These are phyloP conservation scores for Steinernema khuongi DNA, from an alignment of 1,140 invertebrate genomes.

Conservation along the genomic window DNA sequence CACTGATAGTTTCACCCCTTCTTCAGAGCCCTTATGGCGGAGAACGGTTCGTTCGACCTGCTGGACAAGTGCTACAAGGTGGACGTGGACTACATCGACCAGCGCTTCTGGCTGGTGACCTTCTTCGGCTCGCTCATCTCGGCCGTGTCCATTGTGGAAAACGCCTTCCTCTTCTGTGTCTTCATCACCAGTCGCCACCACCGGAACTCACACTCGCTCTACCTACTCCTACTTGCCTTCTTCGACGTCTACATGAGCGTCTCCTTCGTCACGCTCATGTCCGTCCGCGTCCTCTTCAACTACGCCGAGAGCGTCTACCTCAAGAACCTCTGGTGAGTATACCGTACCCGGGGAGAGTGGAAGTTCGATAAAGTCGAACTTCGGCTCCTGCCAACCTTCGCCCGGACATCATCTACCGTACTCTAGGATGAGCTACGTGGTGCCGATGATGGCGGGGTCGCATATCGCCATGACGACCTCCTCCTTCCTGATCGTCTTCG, in stretches of 20 bases:
- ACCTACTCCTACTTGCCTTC: conserved; percentile 52
- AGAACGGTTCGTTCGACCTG: not conserved
- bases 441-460: conserved; percentile 52
- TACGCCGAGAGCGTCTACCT: conserved; percentile 43
- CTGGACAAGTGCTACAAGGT: not conserved
- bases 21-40: not conserved
- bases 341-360: conserved; percentile 16
- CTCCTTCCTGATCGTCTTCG: conserved; percentile 52
- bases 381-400: conserved; percentile 2
- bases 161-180: conserved; percentile 46
- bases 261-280: conserved; percentile 53
- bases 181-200: conserved; percentile 46
- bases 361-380: conserved; percentile 22
- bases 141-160: conserved; percentile 44
- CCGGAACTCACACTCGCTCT: conserved; percentile 47
- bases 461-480: conserved; percentile 55
- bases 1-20: not conserved
- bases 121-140: conserved; percentile 49
- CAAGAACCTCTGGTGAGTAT: conserved; percentile 43
- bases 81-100: not conserved
- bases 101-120: conserved; percentile 51
- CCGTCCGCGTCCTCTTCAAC: conserved; percentile 51
- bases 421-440: conserved; percentile 48
- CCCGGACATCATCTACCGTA: not conserved
- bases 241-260: conserved; percentile 54